Conservation (phyloP, 2,888 invertebrate genomes). For the Nemoura dubitans region DNA sequence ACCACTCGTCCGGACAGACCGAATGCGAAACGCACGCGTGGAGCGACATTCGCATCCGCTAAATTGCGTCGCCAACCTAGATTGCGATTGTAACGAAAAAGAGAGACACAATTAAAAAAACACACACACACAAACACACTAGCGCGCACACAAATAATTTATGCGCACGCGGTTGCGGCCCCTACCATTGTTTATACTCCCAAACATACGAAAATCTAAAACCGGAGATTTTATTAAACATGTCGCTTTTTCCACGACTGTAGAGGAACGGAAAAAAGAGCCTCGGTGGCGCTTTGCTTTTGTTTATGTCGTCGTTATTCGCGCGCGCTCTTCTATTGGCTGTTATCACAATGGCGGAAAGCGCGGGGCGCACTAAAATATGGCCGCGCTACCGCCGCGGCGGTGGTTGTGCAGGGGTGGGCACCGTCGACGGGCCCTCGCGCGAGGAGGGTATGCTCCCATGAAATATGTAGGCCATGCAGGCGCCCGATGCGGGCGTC, state of each 20-base stretch:
- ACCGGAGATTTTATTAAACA: neutral
- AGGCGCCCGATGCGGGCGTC: neutral
- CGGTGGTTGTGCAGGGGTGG: neutral
- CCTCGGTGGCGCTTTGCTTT: neutral
- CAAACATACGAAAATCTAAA: slow-evolving; percentile 9
- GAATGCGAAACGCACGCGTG: neutral
- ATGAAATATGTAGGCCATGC: slow-evolving; percentile 12
- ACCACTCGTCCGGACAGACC: neutral
- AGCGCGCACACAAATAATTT: neutral
- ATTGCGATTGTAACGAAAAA: neutral
- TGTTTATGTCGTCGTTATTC: neutral
- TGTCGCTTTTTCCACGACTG: neutral
- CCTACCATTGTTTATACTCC: neutral
- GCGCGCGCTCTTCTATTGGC: neutral
- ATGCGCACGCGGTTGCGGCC: neutral
- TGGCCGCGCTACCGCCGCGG: neutral
- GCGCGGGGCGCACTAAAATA: neutral
- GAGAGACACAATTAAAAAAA: neutral
- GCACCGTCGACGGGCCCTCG: neutral
- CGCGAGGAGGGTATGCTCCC: neutral
- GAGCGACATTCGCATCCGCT: neutral
- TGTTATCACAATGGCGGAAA: neutral
- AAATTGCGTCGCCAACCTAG: neutral
- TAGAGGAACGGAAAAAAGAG: neutral
- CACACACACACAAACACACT: neutral